phyloP scores from a whole-genome alignment of 2,797 vertebrate genomes.

The Sebastes kiyomatsui region DNA sequence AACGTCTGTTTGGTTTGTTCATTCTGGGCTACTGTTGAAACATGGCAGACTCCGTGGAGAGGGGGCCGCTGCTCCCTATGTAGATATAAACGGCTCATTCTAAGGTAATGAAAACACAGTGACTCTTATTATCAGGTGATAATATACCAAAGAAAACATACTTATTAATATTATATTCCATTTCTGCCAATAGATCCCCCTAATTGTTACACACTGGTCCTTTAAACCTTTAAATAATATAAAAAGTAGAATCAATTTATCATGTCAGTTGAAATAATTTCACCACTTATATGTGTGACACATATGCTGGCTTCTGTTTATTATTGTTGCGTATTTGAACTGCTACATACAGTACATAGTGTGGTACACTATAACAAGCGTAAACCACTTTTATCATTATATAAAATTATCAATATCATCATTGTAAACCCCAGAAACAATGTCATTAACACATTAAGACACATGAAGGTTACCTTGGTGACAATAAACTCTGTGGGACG shows the following conservation, averaged over 20 bases:
- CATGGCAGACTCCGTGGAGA: too few species aligned
- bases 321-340: not conserved
- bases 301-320: not conserved
- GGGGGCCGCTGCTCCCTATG: too few species aligned
- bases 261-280: not conserved
- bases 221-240: not conserved
- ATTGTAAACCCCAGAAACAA: not conserved
- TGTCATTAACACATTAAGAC: not conserved
- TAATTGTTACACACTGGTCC: too few species aligned
- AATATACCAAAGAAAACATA: too few species aligned
- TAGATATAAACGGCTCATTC: too few species aligned
- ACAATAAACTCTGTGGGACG: slow-evolving; percentile 87
- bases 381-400: not conserved
- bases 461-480: slow-evolving; percentile 80
- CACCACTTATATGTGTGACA: not conserved
- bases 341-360: too few species aligned
- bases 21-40: too few species aligned
- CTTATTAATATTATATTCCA: too few species aligned
- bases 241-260: not conserved
- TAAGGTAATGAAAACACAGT: too few species aligned
- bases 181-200: too few species aligned
- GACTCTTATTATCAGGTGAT: too few species aligned
- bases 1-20: too few species aligned
- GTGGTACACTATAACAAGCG: not conserved
- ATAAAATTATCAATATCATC: not conserved